These are phyloP conservation scores for Hybos culiciformis DNA, from an alignment of 2,888 invertebrate genomes.

Conservation along the genomic window DNA sequence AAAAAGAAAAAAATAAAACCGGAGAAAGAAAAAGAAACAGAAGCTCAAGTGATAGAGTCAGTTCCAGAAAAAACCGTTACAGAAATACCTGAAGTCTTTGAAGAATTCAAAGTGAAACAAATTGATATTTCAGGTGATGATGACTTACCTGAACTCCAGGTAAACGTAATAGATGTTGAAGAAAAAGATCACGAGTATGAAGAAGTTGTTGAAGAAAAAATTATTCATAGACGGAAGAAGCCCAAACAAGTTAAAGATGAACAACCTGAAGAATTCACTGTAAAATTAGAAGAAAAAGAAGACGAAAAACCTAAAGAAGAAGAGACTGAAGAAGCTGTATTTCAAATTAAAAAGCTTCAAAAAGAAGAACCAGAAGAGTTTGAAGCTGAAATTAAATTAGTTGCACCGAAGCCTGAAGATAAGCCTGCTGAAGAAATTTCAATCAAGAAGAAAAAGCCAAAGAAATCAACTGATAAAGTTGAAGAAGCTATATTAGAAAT, in stretches of 20 bases:
- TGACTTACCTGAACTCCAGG: conserved; percentile 20
- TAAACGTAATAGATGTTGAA: conserved; percentile 25
- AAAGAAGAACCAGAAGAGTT: conserved; percentile 14
- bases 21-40: conserved; percentile 31
- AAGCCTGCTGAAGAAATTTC: conserved; percentile 2
- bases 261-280: conserved; percentile 24
- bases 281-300: conserved; percentile 18
- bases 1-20: not conserved
- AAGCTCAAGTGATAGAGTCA: conserved; percentile 25
- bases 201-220: conserved; percentile 20
- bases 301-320: conserved; percentile 17
- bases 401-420: conserved; percentile 14
- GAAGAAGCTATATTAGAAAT: conserved; percentile 24
- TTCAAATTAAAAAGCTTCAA: conserved; percentile 14
- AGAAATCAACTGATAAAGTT: conserved; percentile 9
- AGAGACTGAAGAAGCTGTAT: conserved; percentile 17
- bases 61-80: conserved; percentile 22
- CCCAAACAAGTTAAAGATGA: conserved; percentile 21
- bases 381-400: conserved; percentile 14
- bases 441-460: conserved; percentile 9
- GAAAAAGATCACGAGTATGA: conserved; percentile 23
- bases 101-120: conserved; percentile 3
- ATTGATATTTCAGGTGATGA: conserved; percentile 1
- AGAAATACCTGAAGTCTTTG: conserved; percentile 16
- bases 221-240: conserved; percentile 30